These are phyloP conservation scores for Gulo gulo DNA, from an alignment of 2,113 vertebrate genomes.

Conservation along the genomic window DNA sequence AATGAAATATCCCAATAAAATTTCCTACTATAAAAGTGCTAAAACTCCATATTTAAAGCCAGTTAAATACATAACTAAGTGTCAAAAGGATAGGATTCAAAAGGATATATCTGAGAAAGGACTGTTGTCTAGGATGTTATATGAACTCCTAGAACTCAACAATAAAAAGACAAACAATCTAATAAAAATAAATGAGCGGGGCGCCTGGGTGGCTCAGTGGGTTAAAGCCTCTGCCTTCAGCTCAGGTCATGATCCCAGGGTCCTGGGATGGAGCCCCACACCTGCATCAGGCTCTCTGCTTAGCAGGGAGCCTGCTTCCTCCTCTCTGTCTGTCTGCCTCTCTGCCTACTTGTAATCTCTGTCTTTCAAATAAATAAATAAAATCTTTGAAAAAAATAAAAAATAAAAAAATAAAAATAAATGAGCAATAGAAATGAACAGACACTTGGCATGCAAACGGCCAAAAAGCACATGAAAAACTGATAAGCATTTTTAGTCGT, in stretches of 20 bases:
- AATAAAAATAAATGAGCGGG: neutral
- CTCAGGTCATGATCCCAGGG: too few relatives aligned
- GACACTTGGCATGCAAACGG: neutral
- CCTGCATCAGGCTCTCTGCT: too few relatives aligned
- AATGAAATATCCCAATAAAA: neutral
- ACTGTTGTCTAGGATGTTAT: neutral
- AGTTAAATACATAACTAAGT: neutral
- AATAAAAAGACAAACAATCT: neutral
- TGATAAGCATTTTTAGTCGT: neutral
- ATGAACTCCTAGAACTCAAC: neutral
- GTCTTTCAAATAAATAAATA: too few relatives aligned
- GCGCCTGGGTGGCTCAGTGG: too few relatives aligned
- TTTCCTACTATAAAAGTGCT: neutral
- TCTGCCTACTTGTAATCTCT: too few relatives aligned
- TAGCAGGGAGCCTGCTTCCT: too few relatives aligned
- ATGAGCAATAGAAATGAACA: neutral
- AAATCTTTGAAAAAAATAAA: too few relatives aligned
- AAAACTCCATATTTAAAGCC: neutral
- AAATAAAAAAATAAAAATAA: neutral
- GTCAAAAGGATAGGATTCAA: neutral
- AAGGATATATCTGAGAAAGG: neutral
- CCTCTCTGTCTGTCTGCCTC: too few relatives aligned
- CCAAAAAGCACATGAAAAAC: neutral
- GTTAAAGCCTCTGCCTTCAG: too few relatives aligned
- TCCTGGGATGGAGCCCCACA: too few relatives aligned